Conservation (phyloP, 1,140 invertebrate genomes). For the Tenebrio molitor region DNA sequence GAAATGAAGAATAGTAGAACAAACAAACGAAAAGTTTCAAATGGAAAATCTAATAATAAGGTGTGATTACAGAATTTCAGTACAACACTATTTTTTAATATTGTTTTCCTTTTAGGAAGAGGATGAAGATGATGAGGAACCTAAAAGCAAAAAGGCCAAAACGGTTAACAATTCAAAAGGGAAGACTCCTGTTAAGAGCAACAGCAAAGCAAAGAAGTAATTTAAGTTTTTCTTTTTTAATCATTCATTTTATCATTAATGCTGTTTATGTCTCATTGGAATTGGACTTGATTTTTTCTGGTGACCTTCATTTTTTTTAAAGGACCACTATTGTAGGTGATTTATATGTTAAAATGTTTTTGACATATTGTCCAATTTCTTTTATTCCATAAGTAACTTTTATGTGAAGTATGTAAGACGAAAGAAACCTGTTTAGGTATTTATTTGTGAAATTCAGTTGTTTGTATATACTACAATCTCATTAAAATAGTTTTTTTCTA, state of each 20-base stretch:
- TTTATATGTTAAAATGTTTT: constrained; percentile 27
- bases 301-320: constrained; percentile 38
- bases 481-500: constrained; percentile 62
- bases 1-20: constrained; percentile 51
- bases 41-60: constrained; percentile 52
- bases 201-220: constrained; percentile 67
- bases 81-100: no score
- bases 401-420: constrained; percentile 48
- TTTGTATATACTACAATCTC: constrained; percentile 62
- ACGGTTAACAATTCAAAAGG: constrained; percentile 75
- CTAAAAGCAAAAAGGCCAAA: constrained; percentile 76
- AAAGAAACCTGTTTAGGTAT: constrained; percentile 49
- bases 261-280: constrained; percentile 33
- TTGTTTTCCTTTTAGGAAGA: constrained; percentile 67
- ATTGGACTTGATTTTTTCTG: constrained; percentile 43
- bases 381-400: constrained; percentile 44
- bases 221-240: constrained; percentile 28
- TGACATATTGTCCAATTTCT: constrained; percentile 33
- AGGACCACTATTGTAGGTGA: constrained; percentile 38
- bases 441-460: constrained; percentile 54
- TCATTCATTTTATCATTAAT: constrained; percentile 38
- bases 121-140: constrained; percentile 75
- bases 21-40: constrained; percentile 53
- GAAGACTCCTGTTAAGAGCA: constrained; percentile 66
- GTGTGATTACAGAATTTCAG: constrained; percentile 43